Conservation (phyloP, 2,113 vertebrate species). For the Actenoides lindsayi region DNA sequence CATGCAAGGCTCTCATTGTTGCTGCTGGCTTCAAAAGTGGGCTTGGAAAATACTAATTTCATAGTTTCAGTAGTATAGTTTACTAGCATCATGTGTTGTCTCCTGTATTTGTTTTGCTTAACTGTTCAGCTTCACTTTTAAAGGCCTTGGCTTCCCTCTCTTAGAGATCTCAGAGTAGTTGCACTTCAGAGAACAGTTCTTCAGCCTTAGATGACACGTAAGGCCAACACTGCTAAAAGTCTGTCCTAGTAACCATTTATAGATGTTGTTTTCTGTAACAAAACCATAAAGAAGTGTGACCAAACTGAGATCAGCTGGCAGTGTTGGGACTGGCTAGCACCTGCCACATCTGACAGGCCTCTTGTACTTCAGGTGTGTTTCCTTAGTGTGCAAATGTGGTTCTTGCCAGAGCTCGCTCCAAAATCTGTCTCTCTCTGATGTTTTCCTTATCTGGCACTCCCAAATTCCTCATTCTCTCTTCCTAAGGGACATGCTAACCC, state of each 20-base stretch:
- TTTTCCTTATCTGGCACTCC: conserved; percentile 19
- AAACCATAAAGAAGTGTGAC: neutral
- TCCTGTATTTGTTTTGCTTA: neutral
- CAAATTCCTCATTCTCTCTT: conserved; percentile 1
- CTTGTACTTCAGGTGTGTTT: neutral
- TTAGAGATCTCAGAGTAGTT: neutral
- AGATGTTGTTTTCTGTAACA: neutral
- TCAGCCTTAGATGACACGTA: neutral
- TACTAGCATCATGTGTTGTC: neutral
- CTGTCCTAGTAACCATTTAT: neutral
- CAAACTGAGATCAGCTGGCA: neutral
- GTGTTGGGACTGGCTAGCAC: neutral
- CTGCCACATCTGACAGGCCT: neutral
- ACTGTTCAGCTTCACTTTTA: neutral
- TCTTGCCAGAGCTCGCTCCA: conserved; percentile 34
- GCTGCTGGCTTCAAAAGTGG: neutral
- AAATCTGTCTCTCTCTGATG: neutral
- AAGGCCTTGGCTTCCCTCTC: neutral
- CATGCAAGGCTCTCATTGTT: neutral
- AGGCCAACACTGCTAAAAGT: neutral
- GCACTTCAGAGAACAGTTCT: neutral
- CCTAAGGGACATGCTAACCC: neutral
- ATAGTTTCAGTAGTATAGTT: neutral
- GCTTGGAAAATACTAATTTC: neutral
- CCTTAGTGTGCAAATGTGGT: neutral